Conservation (phyloP, 2,113 vertebrate species). For the Ornithorhynchus anatinus region DNA sequence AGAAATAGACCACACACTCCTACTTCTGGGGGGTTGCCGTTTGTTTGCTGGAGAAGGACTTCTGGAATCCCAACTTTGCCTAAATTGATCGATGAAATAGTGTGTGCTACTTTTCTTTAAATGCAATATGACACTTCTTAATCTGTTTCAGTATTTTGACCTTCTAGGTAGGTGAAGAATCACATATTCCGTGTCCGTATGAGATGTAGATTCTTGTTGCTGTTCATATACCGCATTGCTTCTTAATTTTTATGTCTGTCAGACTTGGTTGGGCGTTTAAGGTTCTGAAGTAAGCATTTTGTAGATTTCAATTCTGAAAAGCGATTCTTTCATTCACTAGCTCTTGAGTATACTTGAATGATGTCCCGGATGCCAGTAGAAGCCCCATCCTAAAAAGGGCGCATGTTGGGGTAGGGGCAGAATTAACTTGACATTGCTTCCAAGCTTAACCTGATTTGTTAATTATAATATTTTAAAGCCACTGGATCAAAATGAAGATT, state of each 20-base stretch:
- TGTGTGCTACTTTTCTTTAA: slow-evolving; percentile 33
- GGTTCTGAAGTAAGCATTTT: slow-evolving; percentile 51
- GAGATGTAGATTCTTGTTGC: slow-evolving; percentile 59
- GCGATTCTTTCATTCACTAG: slow-evolving; percentile 44
- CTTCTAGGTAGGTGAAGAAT: slow-evolving; percentile 41
- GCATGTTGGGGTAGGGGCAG: slow-evolving; percentile 36
- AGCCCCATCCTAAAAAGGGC: slow-evolving; percentile 27
- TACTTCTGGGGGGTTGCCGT: slow-evolving; percentile 29
- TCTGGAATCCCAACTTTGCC: slow-evolving; percentile 33
- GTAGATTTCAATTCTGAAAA: slow-evolving; percentile 51
- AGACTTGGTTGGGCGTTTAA: slow-evolving; percentile 51
- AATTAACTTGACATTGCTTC: too few species aligned
- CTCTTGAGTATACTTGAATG: slow-evolving; percentile 36
- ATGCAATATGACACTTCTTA: slow-evolving; percentile 44
- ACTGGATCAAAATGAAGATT: too few species aligned
- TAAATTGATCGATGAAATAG: slow-evolving; percentile 43
- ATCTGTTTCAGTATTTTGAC: slow-evolving; percentile 50
- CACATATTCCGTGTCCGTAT: slow-evolving; percentile 49
- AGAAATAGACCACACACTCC: slow-evolving; percentile 43
- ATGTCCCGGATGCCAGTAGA: slow-evolving; percentile 58
- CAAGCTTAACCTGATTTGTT: too few species aligned
- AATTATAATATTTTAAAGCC: too few species aligned
- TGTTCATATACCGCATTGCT: slow-evolving; percentile 53
- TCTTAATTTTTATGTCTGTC: slow-evolving; percentile 59
- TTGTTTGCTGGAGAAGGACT: slow-evolving; percentile 42